Conservation (phyloP, 2,797 vertebrate species). For the Linurgus olivaceus region DNA sequence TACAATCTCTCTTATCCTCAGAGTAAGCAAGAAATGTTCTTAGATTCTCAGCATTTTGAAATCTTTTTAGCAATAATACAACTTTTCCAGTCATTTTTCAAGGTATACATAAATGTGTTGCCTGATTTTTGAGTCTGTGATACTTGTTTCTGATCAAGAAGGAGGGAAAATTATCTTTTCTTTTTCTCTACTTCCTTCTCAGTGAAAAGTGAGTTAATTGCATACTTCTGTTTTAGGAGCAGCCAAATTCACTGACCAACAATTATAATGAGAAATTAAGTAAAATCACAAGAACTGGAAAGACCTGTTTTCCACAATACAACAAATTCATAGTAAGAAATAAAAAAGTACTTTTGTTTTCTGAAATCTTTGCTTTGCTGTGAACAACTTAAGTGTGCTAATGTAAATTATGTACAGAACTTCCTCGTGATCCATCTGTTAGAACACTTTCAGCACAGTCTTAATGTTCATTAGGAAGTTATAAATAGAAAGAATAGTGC, state of each 20-base stretch:
- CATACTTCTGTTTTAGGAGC: neutral
- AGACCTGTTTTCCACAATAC: neutral
- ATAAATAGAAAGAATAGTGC: slow-evolving; percentile 58
- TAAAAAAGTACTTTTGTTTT: neutral
- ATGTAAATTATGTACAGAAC: neutral
- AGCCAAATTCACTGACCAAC: neutral
- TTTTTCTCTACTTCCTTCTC: neutral
- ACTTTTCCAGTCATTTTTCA: neutral
- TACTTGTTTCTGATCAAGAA: neutral
- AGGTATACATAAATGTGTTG: neutral
- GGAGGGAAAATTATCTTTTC: neutral
- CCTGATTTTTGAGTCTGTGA: neutral
- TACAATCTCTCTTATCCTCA: neutral
- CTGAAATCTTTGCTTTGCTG: neutral
- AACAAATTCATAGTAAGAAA: neutral
- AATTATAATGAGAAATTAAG: neutral
- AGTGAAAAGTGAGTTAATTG: neutral
- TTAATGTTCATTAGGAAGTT: slow-evolving; percentile 29
- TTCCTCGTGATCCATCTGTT: neutral
- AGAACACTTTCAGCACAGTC: neutral
- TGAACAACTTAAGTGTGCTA: neutral
- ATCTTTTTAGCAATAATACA: neutral
- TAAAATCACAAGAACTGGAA: neutral
- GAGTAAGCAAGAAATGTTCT: neutral
- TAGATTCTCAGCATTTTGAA: neutral